These are phyloP conservation scores for Clanis bilineata DNA, from an alignment of 2,888 invertebrate species.

Conservation along the genomic window DNA sequence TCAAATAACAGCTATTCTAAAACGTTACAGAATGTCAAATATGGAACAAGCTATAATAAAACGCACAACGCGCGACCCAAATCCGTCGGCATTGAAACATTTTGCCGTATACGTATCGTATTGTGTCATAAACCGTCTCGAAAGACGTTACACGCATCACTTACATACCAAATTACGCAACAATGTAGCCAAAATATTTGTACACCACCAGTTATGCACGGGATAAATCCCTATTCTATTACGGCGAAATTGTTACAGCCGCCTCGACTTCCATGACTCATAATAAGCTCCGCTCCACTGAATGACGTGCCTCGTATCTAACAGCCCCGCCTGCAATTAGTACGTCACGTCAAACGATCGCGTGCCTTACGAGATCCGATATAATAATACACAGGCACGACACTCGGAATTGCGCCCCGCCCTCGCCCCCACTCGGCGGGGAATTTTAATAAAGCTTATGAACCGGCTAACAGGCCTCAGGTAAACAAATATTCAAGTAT, in stretches of 20 bases:
- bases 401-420: slow-evolving; percentile 49
- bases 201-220: slow-evolving; percentile 23
- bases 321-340: slow-evolving; percentile 57
- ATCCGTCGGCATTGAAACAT: slow-evolving; percentile 12
- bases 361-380: slow-evolving; percentile 63
- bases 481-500: slow-evolving; percentile 37
- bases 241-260: slow-evolving; percentile 34
- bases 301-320: slow-evolving; percentile 51
- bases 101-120: background rate
- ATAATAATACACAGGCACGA: slow-evolving; percentile 65
- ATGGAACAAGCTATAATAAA: background rate
- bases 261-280: slow-evolving; percentile 17
- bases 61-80: background rate
- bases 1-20: background rate
- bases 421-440: slow-evolving; percentile 34
- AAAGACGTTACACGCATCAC: slow-evolving; percentile 33
- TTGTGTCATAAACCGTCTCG: slow-evolving; percentile 29
- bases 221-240: slow-evolving; percentile 37
- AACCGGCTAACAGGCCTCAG: slow-evolving; percentile 33
- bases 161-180: slow-evolving; percentile 39
- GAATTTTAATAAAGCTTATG: slow-evolving; percentile 52
- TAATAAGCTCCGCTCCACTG: slow-evolving; percentile 38
- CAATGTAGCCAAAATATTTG: slow-evolving; percentile 43
- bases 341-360: slow-evolving; percentile 60
- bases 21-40: background rate